Percentiles rank a stretch among this genome's conserved stretches.
Conservation (phyloP, 2,888 invertebrate genomes). For the Tetropium fuscum region DNA sequence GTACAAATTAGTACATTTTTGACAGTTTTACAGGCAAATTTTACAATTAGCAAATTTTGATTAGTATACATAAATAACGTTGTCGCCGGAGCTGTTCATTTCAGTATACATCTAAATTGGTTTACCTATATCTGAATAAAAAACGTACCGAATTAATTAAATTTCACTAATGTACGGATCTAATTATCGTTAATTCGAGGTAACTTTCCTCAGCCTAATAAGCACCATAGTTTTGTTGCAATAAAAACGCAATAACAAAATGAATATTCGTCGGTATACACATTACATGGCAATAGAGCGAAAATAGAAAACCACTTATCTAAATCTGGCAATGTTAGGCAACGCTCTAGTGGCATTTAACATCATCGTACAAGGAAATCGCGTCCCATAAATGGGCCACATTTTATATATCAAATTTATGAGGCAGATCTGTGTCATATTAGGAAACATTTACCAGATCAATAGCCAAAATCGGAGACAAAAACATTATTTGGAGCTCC, state of each 20-base stretch:
- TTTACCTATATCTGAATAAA: too few relatives aligned
- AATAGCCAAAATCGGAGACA: too few relatives aligned
- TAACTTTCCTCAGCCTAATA: slow-evolving; percentile 7
- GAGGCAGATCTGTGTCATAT: slow-evolving; percentile 12
- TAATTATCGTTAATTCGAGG: not conserved
- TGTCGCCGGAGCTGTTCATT: too few relatives aligned
- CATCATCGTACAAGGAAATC: slow-evolving; percentile 34
- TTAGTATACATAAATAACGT: too few relatives aligned
- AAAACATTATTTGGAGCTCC: too few relatives aligned
- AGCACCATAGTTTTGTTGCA: slow-evolving; percentile 11
- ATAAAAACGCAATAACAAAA: slow-evolving; percentile 16
- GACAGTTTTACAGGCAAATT: too few relatives aligned
- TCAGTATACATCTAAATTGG: too few relatives aligned
- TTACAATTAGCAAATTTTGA: too few relatives aligned
- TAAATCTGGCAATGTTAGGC: slow-evolving; percentile 36
- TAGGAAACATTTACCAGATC: slow-evolving; percentile 18
- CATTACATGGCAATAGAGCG: slow-evolving; percentile 13
- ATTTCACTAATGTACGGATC: too few relatives aligned
- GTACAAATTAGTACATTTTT: too few relatives aligned
- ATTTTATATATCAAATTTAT: slow-evolving; percentile 34
- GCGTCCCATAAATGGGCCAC: slow-evolving; percentile 42
- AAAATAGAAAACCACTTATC: slow-evolving; percentile 38
- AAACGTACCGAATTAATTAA: too few relatives aligned
- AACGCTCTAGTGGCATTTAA: slow-evolving; percentile 31
- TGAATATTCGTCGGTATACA: slow-evolving; percentile 10